phyloP scores from a whole-genome alignment of 2,888 invertebrate genomes.

The Eupithecia tripunctaria region DNA sequence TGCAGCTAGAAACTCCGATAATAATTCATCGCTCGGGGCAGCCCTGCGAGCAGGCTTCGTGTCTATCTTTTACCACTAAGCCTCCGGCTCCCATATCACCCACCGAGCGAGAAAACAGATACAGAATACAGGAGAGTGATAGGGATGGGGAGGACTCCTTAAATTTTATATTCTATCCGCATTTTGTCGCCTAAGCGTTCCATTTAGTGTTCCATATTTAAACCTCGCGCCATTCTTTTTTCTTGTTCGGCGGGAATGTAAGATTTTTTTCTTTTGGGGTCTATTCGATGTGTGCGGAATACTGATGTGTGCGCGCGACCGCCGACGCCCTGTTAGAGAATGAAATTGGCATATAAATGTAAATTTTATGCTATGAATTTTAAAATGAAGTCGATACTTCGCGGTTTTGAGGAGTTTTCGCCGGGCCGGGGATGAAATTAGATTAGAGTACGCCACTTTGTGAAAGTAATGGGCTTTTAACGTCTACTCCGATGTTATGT shows the following conservation, averaged over 20 bases:
- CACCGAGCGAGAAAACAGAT: conserved; percentile 66
- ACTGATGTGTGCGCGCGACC: conserved; percentile 82
- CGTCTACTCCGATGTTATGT: conserved; percentile 44
- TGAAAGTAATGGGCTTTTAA: conserved; percentile 74
- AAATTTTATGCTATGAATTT: conserved; percentile 85
- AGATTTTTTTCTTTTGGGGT: conserved; percentile 73
- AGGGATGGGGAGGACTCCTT: conserved; percentile 70
- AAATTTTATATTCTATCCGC: conserved; percentile 85
- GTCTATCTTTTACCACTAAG: conserved; percentile 84
- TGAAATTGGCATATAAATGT: conserved; percentile 85
- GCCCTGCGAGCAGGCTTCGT: conserved; percentile 67
- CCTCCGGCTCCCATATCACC: conserved; percentile 77
- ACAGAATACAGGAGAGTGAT: conserved; percentile 53
- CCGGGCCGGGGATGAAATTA: conserved; percentile 78
- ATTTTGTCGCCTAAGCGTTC: conserved; percentile 85
- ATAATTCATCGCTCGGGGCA: conserved; percentile 67
- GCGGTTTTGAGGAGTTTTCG: conserved; percentile 73
- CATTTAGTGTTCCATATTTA: conserved; percentile 85
- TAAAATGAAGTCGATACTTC: conserved; percentile 84
- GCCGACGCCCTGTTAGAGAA: conserved; percentile 78
- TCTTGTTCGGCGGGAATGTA: conserved; percentile 75
- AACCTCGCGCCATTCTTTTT: conserved; percentile 78
- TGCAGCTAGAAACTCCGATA: conserved; percentile 67
- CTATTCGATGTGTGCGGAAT: conserved; percentile 77
- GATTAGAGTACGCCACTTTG: conserved; percentile 75